Percentiles rank a stretch among this genome's conserved stretches.
Evolutionary conservation across 1,140 invertebrate species (phyloP).

Genomic region (Drosophila erecta): DNA sequence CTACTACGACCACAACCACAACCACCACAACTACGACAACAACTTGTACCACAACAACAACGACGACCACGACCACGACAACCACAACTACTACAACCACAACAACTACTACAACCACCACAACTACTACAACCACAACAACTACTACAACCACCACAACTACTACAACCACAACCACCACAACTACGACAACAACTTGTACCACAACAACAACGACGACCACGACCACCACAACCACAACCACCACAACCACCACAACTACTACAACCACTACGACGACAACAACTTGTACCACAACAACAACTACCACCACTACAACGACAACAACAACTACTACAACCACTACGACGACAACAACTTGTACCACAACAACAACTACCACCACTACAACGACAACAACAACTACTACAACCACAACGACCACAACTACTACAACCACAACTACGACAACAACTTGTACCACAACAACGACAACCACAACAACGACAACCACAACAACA

Average conservation of each 20-base stretch:
- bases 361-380: slow-evolving; percentile 5
- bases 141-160: slow-evolving; percentile 11
- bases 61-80: slow-evolving; percentile 3
- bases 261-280: neutral
- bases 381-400: slow-evolving; percentile 25
- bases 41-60: slow-evolving; percentile 10
- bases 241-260: slow-evolving; percentile 20
- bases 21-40: slow-evolving; percentile 15
- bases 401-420: neutral
- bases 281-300: neutral
- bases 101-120: slow-evolving; percentile 8
- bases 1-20: slow-evolving; percentile 1
- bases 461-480: neutral
- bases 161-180: slow-evolving; percentile 8
- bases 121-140: neutral
- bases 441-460: neutral
- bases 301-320: neutral
- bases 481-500: neutral
- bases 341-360: neutral
- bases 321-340: slow-evolving; percentile 3
- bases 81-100: neutral
- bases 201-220: slow-evolving; percentile 15
- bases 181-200: neutral
- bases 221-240: slow-evolving; percentile 23
- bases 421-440: neutral